Conservation (phyloP, 2,113 vertebrate genomes). For the Parotia lawesii region DNA sequence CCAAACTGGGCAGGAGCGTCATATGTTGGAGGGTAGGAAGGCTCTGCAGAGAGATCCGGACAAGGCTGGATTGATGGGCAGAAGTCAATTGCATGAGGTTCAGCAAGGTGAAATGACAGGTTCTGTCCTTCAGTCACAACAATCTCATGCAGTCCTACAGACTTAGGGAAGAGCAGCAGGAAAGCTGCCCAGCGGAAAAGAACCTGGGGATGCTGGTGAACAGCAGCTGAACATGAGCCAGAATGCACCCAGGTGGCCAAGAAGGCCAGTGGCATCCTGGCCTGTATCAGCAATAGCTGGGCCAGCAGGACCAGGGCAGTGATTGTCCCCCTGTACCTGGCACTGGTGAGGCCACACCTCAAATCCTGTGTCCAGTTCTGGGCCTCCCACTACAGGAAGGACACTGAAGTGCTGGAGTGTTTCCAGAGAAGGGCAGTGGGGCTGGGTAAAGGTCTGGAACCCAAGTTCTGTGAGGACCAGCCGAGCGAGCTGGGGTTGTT, state of each 20-base stretch:
- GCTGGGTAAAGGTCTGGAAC: not conserved
- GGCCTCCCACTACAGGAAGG: not conserved
- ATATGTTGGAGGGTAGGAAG: not conserved
- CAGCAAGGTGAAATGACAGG: not conserved
- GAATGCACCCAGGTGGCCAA: accelerated
- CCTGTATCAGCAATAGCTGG: not conserved
- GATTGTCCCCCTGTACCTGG: accelerated
- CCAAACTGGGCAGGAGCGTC: accelerated
- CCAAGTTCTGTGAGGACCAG: not conserved
- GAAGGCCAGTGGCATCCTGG: not conserved
- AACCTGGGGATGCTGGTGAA: not conserved
- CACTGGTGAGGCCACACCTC: not conserved
- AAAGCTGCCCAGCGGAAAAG: not conserved
- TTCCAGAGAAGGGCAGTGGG: accelerated
- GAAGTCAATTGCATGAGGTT: not conserved
- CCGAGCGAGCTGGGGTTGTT: not conserved
- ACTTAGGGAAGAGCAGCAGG: not conserved
- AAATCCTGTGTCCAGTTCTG: accelerated
- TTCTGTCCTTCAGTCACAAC: not conserved
- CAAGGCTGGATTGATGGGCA: not conserved
- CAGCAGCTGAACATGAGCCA: not conserved
- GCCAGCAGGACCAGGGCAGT: not conserved
- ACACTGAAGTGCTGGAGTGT: accelerated
- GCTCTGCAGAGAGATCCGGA: not conserved
- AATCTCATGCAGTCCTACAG: not conserved